Evolutionary conservation across 2,113 vertebrate species (phyloP), one percentile per base, ranked within the genome.

Genomic region (Cyphomyrus discorhynchus): DNA sequence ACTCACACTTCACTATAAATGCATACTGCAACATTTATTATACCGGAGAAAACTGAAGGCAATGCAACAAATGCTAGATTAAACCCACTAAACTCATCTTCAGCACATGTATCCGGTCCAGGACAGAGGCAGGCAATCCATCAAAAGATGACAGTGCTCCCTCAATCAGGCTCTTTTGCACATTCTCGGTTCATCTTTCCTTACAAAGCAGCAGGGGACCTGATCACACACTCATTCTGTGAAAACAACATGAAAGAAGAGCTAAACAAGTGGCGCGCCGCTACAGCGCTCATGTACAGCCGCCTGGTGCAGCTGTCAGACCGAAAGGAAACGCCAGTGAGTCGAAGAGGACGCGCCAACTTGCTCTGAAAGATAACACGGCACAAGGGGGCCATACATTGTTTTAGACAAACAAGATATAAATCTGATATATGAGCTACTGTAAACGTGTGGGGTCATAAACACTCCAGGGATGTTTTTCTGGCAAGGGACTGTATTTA

Each of bases 401-500:
- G 42, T 47, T 84, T 84, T 84, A 82, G 35, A 82, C 42, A 84
- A 84, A 84, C 82, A 47, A 47, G 35, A 47, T 84, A 46, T 47
- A 84, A 84, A 47, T 84, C 82, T 84, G 82, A 47, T 82, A 82
- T 82, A 82, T 45, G 77, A 82, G 77, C 35, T 82, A 42, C 82
- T 24, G 45, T 45, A 84, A 84, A 45, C 19, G 35, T 84, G 82
- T 42, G 21, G 42, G 24, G 82, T 47, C 82, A 47, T 45, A 47
- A 84, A 47, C 82, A 84, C 82, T 84, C 82, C 82, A 84, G 82
- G 45, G 82, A 84, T 45, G 42, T 47, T 84, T 84, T 84, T 45
- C 39, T 84, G 39, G 7, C 21, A 82, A 45, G 35, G 5, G 35
- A 42, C 13, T 45, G 19, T 82, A 42, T 82, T 82, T 45, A 46